phyloP scores from a whole-genome alignment of 2,113 vertebrate genomes.

The Capreolus pygargus region DNA sequence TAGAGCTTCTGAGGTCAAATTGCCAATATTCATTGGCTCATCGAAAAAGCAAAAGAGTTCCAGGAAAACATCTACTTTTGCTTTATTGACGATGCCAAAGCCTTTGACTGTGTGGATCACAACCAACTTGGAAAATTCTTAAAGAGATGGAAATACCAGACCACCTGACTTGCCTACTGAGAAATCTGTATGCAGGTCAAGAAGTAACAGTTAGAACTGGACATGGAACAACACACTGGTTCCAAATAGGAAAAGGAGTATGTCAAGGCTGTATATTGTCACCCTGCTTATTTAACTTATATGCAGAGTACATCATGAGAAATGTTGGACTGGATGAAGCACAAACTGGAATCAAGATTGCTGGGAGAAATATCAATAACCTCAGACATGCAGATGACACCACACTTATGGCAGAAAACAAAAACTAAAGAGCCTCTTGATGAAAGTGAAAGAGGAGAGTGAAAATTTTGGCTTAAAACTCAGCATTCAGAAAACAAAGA shows the following conservation, averaged over 20 bases:
- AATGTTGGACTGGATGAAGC: neutral
- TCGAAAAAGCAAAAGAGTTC: no score
- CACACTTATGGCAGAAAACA: neutral
- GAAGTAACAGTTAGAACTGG: neutral
- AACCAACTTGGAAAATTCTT: no score
- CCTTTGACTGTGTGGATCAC: no score
- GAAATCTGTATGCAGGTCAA: neutral
- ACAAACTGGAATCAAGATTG: neutral
- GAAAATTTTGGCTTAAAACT: neutral
- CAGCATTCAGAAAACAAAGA: neutral
- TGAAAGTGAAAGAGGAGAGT: neutral
- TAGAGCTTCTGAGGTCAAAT: neutral
- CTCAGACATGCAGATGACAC: neutral
- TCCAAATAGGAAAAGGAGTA: neutral
- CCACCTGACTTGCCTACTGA: neutral
- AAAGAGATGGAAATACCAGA: neutral
- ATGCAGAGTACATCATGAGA: neutral
- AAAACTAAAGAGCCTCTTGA: neutral
- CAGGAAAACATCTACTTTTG: no score
- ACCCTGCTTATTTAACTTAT: neutral
- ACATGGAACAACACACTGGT: neutral
- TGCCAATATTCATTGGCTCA: neutral
- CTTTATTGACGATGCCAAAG: no score
- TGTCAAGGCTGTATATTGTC: neutral
- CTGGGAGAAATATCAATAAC: neutral